Conservation (phyloP, 2,113 vertebrate species). For the Saguinus imperator region DNA sequence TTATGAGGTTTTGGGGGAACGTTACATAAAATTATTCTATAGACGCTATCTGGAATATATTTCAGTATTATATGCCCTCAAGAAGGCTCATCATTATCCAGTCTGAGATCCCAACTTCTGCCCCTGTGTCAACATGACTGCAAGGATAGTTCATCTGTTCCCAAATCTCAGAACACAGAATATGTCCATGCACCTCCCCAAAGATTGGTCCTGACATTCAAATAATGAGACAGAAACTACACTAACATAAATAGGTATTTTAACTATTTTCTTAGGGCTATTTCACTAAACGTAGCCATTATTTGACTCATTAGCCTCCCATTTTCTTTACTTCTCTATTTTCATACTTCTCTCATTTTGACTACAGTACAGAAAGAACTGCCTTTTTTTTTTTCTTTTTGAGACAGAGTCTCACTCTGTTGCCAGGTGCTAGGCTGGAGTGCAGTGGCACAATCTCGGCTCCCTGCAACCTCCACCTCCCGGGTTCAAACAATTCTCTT, state of each 20-base stretch:
- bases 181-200: not conserved
- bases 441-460: too few relatives aligned
- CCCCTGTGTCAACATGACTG: fast-evolving
- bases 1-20: not conserved
- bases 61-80: not conserved
- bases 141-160: not conserved
- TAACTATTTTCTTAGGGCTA: not conserved
- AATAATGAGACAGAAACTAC: not conserved
- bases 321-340: not conserved
- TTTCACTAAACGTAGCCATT: not conserved
- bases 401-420: too few relatives aligned
- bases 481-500: too few relatives aligned
- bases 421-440: too few relatives aligned
- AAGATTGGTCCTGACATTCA: not conserved
- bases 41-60: not conserved
- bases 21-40: not conserved
- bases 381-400: not conserved
- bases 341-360: not conserved
- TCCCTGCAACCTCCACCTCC: too few relatives aligned
- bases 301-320: not conserved
- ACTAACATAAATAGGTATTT: not conserved
- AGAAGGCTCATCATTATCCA: fast-evolving
- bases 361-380: not conserved
- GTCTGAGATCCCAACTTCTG: not conserved
- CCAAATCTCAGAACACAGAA: not conserved